Percentiles rank a stretch among this genome's conserved stretches.
Conservation (phyloP, 1,140 invertebrate genomes). For the Triops longicaudatus region DNA sequence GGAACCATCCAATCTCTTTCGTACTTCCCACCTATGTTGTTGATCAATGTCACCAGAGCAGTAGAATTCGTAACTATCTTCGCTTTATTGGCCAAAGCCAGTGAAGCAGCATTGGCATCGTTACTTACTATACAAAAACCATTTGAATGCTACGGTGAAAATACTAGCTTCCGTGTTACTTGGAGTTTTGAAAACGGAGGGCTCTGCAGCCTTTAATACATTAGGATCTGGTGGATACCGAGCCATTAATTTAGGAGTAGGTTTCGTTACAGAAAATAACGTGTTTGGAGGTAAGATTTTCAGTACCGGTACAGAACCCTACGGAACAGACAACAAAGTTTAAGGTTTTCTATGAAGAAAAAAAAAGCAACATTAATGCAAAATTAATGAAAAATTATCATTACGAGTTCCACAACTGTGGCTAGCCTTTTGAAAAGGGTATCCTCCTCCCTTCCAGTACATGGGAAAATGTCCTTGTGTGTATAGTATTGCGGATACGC, state of each 20-base stretch:
- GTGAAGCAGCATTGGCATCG: not conserved
- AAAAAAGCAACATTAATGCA: not conserved
- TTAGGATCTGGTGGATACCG: not conserved
- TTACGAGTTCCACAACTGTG: not conserved
- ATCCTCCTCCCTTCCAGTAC: not conserved
- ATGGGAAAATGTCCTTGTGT: not conserved
- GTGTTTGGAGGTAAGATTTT: not conserved
- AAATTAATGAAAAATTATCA: not conserved
- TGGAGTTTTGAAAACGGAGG: not conserved
- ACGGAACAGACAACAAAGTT: not conserved
- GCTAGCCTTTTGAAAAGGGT: not conserved
- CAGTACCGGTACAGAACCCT: not conserved
- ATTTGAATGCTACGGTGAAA: not conserved
- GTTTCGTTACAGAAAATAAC: not conserved
- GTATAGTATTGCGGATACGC: not conserved
- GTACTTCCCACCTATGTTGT: not conserved
- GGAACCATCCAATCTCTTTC: not conserved
- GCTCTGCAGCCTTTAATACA: not conserved
- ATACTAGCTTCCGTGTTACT: not conserved
- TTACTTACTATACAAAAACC: not conserved
- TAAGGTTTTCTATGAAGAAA: not conserved
- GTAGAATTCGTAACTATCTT: not conserved
- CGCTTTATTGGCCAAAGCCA: constrained; percentile 1
- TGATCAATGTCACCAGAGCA: not conserved
- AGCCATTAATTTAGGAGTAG: not conserved